phyloP scores from a whole-genome alignment of 64 coral and sea anemone genomes.

The Actinia tenebrosa region DNA sequence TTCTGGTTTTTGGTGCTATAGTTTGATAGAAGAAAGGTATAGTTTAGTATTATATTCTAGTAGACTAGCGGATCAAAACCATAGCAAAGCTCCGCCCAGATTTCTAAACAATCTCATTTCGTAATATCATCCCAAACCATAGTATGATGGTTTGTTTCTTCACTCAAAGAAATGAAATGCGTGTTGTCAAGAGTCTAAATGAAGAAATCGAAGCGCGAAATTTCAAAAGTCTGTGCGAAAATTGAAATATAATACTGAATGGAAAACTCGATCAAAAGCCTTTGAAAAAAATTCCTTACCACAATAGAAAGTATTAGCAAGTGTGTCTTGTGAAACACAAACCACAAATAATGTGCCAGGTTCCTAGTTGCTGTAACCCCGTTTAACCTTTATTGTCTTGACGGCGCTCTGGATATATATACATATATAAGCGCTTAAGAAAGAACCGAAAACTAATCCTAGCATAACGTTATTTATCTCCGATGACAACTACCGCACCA shows the following conservation, averaged over 20 bases:
- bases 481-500: not conserved
- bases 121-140: not conserved
- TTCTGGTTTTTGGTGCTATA: constrained; percentile 60
- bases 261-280: not conserved
- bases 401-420: not conserved
- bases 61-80: not conserved
- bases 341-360: not conserved
- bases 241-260: constrained; percentile 9
- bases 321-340: not conserved
- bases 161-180: not conserved
- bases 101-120: constrained; percentile 3
- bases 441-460: not conserved
- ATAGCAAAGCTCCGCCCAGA: constrained; percentile 1
- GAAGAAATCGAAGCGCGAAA: constrained; percentile 1
- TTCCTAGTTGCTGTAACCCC: not conserved
- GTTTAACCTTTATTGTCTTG: constrained; percentile 6
- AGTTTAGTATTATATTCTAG: not conserved
- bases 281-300: not conserved
- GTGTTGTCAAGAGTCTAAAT: not conserved
- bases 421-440: not conserved
- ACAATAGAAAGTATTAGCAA: constrained; percentile 17
- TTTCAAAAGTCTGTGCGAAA: constrained; percentile 23
- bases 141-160: not conserved
- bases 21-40: not conserved
- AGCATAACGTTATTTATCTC: not conserved